A percentile compares a stretch with the other conserved stretches of the same genome.
phyloP scores from a whole-genome alignment of 1,140 invertebrate genomes.

The Zaprionus taronus region DNA sequence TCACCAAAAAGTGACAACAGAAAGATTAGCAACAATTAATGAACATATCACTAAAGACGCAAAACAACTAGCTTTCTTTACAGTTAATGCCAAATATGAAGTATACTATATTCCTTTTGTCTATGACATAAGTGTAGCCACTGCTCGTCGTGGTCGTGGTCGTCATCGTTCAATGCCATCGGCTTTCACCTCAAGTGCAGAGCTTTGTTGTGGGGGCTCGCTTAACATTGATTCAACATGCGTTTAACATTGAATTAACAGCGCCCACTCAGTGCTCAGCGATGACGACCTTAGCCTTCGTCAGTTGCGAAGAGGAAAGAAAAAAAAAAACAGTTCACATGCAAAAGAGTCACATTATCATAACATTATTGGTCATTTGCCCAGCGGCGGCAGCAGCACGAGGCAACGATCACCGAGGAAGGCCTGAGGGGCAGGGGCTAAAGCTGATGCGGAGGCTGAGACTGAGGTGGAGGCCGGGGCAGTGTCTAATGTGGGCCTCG shows the following conservation, averaged over 20 bases:
- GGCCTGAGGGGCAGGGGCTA: not conserved
- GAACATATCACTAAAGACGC: not conserved
- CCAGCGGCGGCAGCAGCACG: constrained; percentile 49
- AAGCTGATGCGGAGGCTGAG: constrained; percentile 24
- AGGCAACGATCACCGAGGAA: constrained; percentile 45
- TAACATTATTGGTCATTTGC: constrained; percentile 60
- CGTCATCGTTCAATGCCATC: constrained; percentile 52
- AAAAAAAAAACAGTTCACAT: constrained; percentile 38
- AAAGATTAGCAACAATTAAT: constrained; percentile 24
- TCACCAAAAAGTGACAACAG: constrained; percentile 24
- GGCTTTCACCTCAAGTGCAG: constrained; percentile 56
- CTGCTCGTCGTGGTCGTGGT: not conserved
- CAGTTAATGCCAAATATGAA: not conserved
- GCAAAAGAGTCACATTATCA: constrained; percentile 37
- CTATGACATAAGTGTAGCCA: constrained; percentile 26
- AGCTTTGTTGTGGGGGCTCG: constrained; percentile 23
- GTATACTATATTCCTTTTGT: not conserved
- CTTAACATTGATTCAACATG: constrained; percentile 63
- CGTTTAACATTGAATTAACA: constrained; percentile 73
- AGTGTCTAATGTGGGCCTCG: constrained; percentile 59
- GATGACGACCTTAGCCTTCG: constrained; percentile 70
- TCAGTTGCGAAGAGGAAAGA: constrained; percentile 33
- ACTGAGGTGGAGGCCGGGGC: constrained; percentile 8
- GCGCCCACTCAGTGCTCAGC: constrained; percentile 50
- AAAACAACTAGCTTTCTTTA: not conserved